These are phyloP conservation scores for Cyprinodon brontotheroides DNA, from an alignment of 2,113 vertebrate species.

Conservation along the genomic window DNA sequence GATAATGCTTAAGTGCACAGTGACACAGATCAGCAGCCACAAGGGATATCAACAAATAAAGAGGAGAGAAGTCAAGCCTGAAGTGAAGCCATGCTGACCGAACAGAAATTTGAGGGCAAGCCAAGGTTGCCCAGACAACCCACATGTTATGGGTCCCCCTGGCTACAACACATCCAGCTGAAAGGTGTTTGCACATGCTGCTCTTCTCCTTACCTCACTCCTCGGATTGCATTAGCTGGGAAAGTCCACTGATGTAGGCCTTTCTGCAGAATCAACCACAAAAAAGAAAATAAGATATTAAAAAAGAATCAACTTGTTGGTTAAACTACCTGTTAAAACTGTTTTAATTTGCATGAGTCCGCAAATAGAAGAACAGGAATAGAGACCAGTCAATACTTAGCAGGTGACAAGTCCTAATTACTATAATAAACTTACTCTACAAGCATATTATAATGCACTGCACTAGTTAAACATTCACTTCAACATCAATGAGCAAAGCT, in stretches of 20 bases:
- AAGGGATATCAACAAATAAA: constrained; percentile 21
- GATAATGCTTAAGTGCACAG: constrained; percentile 32
- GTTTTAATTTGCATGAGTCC: neutral
- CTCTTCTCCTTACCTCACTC: constrained; percentile 83
- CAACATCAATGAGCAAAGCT: neutral
- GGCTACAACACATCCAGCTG: constrained; percentile 39
- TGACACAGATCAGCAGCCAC: constrained; percentile 10
- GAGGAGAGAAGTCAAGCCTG: constrained; percentile 5
- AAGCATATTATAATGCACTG: constrained; percentile 2
- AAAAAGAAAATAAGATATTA: neutral
- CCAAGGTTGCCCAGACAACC: constrained; percentile 37
- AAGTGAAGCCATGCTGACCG: constrained; percentile 33
- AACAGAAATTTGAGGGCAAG: constrained; percentile 14
- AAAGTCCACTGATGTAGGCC: constrained; percentile 86
- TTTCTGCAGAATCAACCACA: constrained; percentile 74
- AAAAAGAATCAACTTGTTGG: neutral
- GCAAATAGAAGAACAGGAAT: neutral
- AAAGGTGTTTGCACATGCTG: constrained; percentile 35
- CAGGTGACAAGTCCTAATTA: no score
- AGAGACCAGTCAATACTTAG: neutral
- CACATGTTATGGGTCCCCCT: constrained; percentile 8
- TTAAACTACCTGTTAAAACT: neutral
- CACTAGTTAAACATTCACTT: constrained; percentile 14
- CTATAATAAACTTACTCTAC: neutral
- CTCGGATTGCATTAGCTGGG: constrained; percentile 80